Percentiles rank a stretch among this genome's conserved stretches.
Evolutionary conservation across 2,797 vertebrate species (phyloP).

Genomic region (Anas georgica): DNA sequence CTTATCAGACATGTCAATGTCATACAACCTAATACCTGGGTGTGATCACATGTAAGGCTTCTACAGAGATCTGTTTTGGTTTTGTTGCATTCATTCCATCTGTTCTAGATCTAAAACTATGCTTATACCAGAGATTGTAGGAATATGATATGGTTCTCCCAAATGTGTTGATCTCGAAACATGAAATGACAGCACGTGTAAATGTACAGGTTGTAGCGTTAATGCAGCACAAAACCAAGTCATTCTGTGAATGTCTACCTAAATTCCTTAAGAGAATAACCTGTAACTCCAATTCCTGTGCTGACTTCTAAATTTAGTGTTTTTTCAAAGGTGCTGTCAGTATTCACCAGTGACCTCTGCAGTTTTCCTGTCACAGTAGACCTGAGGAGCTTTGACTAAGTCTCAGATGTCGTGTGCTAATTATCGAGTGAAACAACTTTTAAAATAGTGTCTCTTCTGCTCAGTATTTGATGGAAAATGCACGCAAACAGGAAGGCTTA

Average conservation of each 20-base stretch:
- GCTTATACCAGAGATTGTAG: background rate
- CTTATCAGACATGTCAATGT: background rate
- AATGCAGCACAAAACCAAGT: background rate
- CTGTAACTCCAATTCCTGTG: background rate
- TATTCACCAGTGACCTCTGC: background rate
- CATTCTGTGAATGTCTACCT: background rate
- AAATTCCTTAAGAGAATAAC: background rate
- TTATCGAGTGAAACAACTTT: background rate
- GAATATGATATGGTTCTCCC: background rate
- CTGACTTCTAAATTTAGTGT: background rate
- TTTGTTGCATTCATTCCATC: background rate
- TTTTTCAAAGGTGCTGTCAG: background rate
- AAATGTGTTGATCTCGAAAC: background rate
- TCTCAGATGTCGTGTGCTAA: background rate
- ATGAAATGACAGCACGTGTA: background rate
- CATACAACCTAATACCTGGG: background rate
- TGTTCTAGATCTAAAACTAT: background rate
- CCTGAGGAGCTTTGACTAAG: background rate
- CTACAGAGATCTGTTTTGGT: background rate
- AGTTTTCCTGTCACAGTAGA: background rate
- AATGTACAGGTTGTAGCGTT: background rate
- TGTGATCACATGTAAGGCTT: background rate
- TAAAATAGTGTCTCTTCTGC: background rate
- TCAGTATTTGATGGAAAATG: background rate
- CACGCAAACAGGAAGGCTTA: fast-evolving